These are phyloP conservation scores for Drosophila suboccidentalis DNA, from an alignment of 2,888 invertebrate species.

Conservation along the genomic window DNA sequence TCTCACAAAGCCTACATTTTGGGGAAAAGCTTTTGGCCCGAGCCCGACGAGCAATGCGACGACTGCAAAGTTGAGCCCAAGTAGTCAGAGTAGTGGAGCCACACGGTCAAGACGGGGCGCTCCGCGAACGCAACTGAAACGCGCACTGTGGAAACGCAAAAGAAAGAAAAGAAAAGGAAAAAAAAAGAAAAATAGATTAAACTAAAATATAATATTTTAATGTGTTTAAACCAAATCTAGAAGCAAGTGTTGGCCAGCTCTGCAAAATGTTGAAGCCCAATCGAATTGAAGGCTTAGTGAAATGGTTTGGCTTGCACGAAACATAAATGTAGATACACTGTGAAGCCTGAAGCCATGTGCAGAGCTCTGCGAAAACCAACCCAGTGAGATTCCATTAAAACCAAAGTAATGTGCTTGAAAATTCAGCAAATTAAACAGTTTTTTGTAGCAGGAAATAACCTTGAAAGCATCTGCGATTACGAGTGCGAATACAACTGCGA, in stretches of 20 bases:
- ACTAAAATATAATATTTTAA: conserved; percentile 29
- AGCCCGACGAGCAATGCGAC: conserved; percentile 49
- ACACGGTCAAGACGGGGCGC: conserved; percentile 81
- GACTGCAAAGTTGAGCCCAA: conserved; percentile 58
- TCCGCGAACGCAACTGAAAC: conserved; percentile 60
- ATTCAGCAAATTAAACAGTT: conserved; percentile 39
- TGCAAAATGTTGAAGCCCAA: neutral
- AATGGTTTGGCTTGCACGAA: conserved; percentile 33
- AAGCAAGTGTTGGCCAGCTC: neutral
- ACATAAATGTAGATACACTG: conserved; percentile 46
- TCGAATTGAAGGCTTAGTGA: conserved; percentile 11
- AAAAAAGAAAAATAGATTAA: conserved; percentile 31
- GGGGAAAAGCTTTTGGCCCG: conserved; percentile 75
- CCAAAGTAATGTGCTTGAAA: conserved; percentile 35
- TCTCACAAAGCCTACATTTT: conserved; percentile 51
- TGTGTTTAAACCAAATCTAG: conserved; percentile 22
- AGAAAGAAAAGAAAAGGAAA: conserved; percentile 35
- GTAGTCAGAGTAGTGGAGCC: conserved; percentile 84
- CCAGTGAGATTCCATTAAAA: conserved; percentile 22
- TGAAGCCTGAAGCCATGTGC: conserved; percentile 59
- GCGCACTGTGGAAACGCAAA: conserved; percentile 60
- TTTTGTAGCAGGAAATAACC: conserved; percentile 70
- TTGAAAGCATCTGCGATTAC: conserved; percentile 54
- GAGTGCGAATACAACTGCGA: conserved; percentile 6
- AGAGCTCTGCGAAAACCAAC: conserved; percentile 35